Evolutionary conservation across 2,797 vertebrate genomes (phyloP).

Genomic region (Cynopterus sphinx): DNA sequence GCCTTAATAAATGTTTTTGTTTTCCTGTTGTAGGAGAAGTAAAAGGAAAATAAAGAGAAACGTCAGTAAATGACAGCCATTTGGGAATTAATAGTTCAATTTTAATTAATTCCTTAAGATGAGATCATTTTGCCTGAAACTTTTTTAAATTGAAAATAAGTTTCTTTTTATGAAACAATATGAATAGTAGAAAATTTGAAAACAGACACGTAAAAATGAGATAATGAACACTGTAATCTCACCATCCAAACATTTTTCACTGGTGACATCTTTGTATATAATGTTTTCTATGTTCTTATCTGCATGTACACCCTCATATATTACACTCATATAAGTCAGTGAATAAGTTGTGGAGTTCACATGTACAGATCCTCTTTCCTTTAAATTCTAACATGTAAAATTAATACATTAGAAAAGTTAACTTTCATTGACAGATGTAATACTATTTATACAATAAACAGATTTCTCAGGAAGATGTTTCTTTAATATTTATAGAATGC

Average conservation of each 20-base stretch:
- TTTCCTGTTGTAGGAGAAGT: not conserved
- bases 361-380: not conserved
- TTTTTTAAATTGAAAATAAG: not conserved
- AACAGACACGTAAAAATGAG: not conserved
- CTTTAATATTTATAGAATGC: not conserved
- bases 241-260: not conserved
- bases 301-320: not conserved
- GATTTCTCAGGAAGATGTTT: not conserved
- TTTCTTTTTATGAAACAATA: conserved; percentile 1
- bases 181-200: not conserved
- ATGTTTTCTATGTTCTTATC: not conserved
- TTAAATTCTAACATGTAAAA: not conserved
- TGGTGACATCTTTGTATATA: not conserved
- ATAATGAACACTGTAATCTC: not conserved
- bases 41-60: conserved; percentile 2
- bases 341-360: not conserved
- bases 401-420: not conserved
- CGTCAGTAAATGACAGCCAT: not conserved
- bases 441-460: not conserved
- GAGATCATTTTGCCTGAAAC: not conserved
- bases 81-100: not conserved
- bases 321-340: not conserved
- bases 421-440: not conserved
- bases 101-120: not conserved
- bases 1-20: not conserved